Base-by-base conservation (phyloP, 1,140 invertebrate species). In the Pseudomyrmex flavicornis region DNA sequence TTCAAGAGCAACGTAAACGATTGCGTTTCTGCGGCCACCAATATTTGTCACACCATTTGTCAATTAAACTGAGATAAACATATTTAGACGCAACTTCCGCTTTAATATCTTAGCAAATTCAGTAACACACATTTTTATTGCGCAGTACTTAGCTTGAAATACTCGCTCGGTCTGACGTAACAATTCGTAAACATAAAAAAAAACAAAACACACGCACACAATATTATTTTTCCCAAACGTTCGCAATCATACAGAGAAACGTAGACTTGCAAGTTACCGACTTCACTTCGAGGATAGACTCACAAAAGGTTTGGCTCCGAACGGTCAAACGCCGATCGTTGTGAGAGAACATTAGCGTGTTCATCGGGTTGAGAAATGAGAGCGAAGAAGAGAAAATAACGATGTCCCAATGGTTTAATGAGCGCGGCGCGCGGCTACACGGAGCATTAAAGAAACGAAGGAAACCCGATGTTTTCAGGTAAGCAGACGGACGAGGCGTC, bases 391-490 rank as follows among this genome's bases (percentile, higher is more conserved):
- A 35, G 52, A 65, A 48, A 77, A 76, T 75, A 66, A 83, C 61
- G 82, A 79, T 61, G 74, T 59, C 54, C 73, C 73, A 68, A 79
- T 77, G 82, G 82, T 75, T 82, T 82, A 82, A 85, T 56, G 44
- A 83, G 70, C 76, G 76, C 35, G 35, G 35, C 35, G 76, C 66
- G 22, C 65, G 68, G 76, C 54, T 80, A 72, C 76, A 80, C 54
- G 54, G 76, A 48, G 54, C 50, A 85, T 72, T 85, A 87, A 84
- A 84, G 83, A 83, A 85, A 79, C 54, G 80, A 85, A 85, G 74
- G 68, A 82, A 82, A 84, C 68, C 62, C 72, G 86, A 89, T 89
- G 86, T 88, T 89, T 89, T 89, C 84, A 86, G 86, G 86, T 86
- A 83, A 85, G 88, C 86, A 88, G 86, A 88, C 84, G 86, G 83